Conservation (phyloP, 2,113 vertebrate species). For the Machaerirhynchus nigripectus region DNA sequence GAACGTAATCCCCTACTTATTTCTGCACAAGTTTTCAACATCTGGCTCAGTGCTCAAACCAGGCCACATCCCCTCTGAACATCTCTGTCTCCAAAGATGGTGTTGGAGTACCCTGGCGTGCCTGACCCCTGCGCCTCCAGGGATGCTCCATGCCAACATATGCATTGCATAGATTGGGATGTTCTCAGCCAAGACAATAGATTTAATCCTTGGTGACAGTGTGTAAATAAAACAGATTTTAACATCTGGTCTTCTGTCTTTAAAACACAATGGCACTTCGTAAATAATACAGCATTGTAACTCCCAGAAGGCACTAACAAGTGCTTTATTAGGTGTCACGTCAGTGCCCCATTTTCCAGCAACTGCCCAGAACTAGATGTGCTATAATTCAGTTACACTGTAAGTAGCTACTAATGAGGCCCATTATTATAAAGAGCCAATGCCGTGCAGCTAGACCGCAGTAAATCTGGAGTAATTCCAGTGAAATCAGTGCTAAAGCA, state of each 20-base stretch:
- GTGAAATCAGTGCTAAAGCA: background rate
- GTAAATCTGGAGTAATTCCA: conserved; percentile 43
- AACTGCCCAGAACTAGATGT: conserved; percentile 25
- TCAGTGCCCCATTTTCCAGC: conserved; percentile 14
- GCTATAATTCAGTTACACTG: conserved; percentile 42
- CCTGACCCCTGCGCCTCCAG: background rate
- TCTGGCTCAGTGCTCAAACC: background rate
- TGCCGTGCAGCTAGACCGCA: background rate
- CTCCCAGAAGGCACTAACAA: conserved; percentile 46
- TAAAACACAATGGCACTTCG: conserved; percentile 24
- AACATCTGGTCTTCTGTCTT: conserved; percentile 16
- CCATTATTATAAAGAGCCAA: conserved; percentile 22
- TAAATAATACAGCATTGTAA: background rate
- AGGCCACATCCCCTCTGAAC: background rate
- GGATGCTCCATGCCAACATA: background rate
- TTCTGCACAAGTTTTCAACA: background rate
- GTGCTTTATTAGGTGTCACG: conserved; percentile 53
- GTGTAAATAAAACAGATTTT: conserved; percentile 23
- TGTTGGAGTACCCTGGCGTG: background rate
- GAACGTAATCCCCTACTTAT: background rate
- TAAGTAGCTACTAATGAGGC: conserved; percentile 51
- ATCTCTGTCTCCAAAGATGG: background rate
- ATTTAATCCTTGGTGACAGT: background rate
- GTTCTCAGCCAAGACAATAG: background rate
- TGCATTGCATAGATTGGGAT: background rate